Evolutionary conservation across 2,797 vertebrate species (phyloP).

Genomic region (Linurgus olivaceus): DNA sequence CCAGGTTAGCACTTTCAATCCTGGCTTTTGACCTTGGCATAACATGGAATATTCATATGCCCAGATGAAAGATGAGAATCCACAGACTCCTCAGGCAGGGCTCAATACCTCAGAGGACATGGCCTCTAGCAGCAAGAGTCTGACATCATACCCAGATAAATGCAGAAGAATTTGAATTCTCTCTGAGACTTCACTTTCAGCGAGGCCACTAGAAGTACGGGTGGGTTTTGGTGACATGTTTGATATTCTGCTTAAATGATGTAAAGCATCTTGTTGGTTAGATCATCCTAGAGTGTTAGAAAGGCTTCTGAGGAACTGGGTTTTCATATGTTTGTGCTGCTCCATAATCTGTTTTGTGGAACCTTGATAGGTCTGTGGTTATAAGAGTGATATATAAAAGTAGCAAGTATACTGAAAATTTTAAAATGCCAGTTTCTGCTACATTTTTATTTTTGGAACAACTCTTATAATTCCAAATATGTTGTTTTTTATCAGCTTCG

Average conservation of each 20-base stretch:
- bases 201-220: not conserved
- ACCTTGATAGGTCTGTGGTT: not conserved
- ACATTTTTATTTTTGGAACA: not conserved
- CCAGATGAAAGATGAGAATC: conserved; percentile 8
- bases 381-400: not conserved
- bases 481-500: not conserved
- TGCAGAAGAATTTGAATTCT: not conserved
- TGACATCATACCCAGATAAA: not conserved
- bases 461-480: not conserved
- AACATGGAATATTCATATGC: conserved; percentile 40
- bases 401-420: not conserved
- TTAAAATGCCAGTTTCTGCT: not conserved
- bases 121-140: not conserved
- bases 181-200: not conserved
- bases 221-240: not conserved
- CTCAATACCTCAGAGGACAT: not conserved
- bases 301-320: not conserved
- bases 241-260: not conserved
- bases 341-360: not conserved
- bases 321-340: not conserved
- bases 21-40: conserved; percentile 39
- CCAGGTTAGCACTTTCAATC: not conserved
- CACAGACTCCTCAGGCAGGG: not conserved
- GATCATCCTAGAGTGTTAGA: not conserved
- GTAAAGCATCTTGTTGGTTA: not conserved